These are phyloP conservation scores for Aethes cnicana DNA, from an alignment of 2,888 invertebrate genomes.

Conservation along the genomic window DNA sequence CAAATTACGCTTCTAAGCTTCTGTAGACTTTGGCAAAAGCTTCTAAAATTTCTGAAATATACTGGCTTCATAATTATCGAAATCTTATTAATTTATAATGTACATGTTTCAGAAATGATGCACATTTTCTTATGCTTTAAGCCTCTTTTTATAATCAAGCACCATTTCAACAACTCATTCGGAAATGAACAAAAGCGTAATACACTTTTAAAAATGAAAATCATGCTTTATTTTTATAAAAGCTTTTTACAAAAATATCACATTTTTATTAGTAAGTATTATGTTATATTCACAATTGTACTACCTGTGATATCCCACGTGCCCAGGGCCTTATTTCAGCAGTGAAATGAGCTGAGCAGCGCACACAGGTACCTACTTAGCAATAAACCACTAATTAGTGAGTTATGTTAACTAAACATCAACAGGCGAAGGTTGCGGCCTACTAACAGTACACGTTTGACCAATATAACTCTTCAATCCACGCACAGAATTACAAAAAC, in stretches of 20 bases:
- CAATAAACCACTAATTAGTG: conserved; percentile 5
- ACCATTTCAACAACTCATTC: conserved; percentile 9
- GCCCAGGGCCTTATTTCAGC: too few relatives aligned
- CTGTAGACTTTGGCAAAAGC: conserved; percentile 46
- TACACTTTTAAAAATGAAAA: too few relatives aligned
- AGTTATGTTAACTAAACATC: neutral
- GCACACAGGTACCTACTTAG: neutral
- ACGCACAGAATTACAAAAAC: neutral
- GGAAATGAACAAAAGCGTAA: too few relatives aligned
- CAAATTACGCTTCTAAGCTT: conserved; percentile 49
- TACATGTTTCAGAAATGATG: neutral
- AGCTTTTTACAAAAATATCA: neutral
- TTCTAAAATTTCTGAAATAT: conserved; percentile 30
- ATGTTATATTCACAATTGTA: too few relatives aligned
- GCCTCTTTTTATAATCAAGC: conserved; percentile 10
- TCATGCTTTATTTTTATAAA: neutral
- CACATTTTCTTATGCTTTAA: conserved; percentile 21
- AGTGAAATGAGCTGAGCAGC: neutral
- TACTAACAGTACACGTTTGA: neutral
- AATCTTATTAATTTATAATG: conserved; percentile 16
- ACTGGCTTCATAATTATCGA: conserved; percentile 40
- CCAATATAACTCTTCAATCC: too few relatives aligned
- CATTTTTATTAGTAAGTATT: neutral
- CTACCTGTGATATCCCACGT: too few relatives aligned
- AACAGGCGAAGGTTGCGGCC: conserved; percentile 10